These are phyloP conservation scores for Staurois parvus DNA, from an alignment of 2,797 vertebrate species.

Conservation along the genomic window DNA sequence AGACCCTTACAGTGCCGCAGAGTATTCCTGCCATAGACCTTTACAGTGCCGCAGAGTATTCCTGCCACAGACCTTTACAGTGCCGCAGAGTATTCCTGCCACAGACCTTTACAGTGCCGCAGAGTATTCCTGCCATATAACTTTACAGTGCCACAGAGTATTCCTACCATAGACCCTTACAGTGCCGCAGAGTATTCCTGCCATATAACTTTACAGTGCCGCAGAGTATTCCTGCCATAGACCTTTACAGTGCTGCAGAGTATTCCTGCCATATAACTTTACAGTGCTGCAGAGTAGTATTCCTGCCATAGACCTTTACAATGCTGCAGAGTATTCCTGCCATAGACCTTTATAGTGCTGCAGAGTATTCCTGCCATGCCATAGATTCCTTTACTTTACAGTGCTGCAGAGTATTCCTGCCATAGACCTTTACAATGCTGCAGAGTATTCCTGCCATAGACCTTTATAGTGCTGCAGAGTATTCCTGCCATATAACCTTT, in stretches of 20 bases:
- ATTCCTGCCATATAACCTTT: not conserved
- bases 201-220: too few relatives aligned
- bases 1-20: not conserved
- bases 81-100: not conserved
- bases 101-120: not conserved
- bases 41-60: not conserved
- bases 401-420: not conserved
- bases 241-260: not conserved
- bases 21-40: not conserved
- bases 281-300: slow-evolving; percentile 3
- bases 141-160: not conserved
- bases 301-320: too few relatives aligned
- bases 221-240: too few relatives aligned
- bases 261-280: not conserved
- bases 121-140: too few relatives aligned
- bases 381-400: too few relatives aligned
- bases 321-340: not conserved
- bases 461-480: too few relatives aligned
- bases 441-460: not conserved
- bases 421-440: too few relatives aligned
- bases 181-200: not conserved
- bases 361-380: not conserved
- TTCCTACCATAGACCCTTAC: too few relatives aligned
- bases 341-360: too few relatives aligned
- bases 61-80: too few relatives aligned